phyloP scores from a whole-genome alignment of 2,113 vertebrate species.

The Otis tarda region DNA sequence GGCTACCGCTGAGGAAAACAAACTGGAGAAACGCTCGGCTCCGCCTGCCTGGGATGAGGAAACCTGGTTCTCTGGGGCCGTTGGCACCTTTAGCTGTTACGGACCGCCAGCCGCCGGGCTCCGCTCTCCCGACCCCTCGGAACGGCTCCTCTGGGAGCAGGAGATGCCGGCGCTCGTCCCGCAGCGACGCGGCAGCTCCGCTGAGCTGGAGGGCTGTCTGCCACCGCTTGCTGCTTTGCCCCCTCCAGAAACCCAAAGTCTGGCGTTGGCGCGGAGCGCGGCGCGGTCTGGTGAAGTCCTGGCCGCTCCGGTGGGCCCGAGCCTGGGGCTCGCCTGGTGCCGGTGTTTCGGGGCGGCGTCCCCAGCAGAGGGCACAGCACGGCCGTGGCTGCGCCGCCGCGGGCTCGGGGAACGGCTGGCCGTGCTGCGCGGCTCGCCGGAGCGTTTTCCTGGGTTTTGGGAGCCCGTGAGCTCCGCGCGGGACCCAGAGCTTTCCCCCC shows the following conservation, averaged over 20 bases:
- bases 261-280: accelerated
- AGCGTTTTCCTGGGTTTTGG: background rate
- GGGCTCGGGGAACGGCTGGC: accelerated
- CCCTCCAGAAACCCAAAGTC: accelerated
- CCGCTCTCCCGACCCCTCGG: background rate
- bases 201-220: background rate
- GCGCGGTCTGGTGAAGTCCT: background rate
- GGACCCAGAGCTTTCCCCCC: background rate
- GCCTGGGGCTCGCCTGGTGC: accelerated
- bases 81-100: background rate
- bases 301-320: accelerated
- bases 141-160: accelerated
- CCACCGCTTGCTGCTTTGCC: background rate
- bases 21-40: background rate
- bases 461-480: background rate
- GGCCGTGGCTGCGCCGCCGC: background rate
- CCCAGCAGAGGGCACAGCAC: slow-evolving; percentile 64
- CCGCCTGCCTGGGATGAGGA: background rate
- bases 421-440: accelerated
- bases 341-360: background rate
- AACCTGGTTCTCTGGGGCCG: background rate
- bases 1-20: background rate
- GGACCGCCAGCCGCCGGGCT: background rate
- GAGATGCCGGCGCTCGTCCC: accelerated
- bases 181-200: accelerated